phyloP scores from a whole-genome alignment of 2,888 invertebrate species.

The Andrena flavipes region DNA sequence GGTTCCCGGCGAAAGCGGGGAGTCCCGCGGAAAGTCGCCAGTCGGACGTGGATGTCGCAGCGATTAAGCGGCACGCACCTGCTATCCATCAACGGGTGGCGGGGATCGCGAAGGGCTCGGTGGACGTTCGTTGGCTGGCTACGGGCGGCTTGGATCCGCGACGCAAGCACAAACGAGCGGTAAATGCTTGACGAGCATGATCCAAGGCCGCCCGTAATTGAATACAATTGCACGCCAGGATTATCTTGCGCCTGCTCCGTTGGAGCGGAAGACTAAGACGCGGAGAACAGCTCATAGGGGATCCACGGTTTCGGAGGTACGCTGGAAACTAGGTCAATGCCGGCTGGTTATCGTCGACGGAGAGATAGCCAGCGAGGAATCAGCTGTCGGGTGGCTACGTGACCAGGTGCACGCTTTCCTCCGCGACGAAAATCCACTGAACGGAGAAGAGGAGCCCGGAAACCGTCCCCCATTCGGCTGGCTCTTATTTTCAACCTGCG shows the following conservation, averaged over 20 bases:
- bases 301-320: neutral
- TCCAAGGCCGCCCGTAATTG: constrained; percentile 43
- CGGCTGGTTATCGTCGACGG: neutral
- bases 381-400: constrained; percentile 13
- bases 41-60: no score
- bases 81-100: no score
- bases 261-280: neutral
- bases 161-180: neutral
- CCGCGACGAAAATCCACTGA: neutral
- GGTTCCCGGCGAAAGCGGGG: no score
- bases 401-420: constrained; percentile 24
- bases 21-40: no score
- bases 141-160: neutral
- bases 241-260: neutral
- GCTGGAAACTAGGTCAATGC: neutral
- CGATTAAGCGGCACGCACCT: no score
- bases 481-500: no score
- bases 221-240: constrained; percentile 33
- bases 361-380: neutral
- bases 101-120: no score
- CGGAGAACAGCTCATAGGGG: neutral
- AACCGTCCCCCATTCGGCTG: neutral
- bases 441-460: neutral
- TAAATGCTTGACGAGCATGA: constrained; percentile 20
- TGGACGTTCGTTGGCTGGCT: neutral